Conservation (phyloP, 2,888 invertebrate species). For the Orthosia gothica region DNA sequence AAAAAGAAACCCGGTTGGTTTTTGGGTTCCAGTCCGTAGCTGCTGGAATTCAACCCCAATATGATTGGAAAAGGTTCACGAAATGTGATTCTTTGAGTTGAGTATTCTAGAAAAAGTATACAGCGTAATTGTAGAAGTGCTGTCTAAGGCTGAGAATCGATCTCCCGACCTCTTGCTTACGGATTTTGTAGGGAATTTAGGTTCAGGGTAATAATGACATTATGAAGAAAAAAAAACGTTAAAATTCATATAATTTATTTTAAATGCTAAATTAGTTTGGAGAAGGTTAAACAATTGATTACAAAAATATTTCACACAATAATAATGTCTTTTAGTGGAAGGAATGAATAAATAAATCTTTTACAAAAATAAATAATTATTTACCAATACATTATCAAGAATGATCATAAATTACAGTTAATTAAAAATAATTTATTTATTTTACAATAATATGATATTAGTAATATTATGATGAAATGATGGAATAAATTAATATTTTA, state of each 20-base stretch:
- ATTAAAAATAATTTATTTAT: slow-evolving; percentile 12
- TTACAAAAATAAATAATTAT: slow-evolving; percentile 64
- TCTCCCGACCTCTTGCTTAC: no score
- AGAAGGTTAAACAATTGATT: slow-evolving; percentile 66
- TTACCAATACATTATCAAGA: slow-evolving; percentile 18
- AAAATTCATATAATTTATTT: slow-evolving; percentile 54
- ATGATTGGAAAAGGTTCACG: no score
- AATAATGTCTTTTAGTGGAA: slow-evolving; percentile 86
- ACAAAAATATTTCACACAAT: slow-evolving; percentile 76
- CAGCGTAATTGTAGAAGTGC: no score
- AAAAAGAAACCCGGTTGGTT: no score
- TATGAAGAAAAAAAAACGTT: not conserved
- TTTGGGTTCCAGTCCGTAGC: no score
- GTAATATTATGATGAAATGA: not conserved
- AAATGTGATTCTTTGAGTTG: no score
- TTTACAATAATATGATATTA: slow-evolving; percentile 1
- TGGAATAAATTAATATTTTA: slow-evolving; percentile 6
- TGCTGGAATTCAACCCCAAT: no score
- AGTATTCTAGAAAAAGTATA: no score
- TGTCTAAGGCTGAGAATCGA: no score
- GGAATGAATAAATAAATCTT: slow-evolving; percentile 82
- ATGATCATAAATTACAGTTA: slow-evolving; percentile 20
- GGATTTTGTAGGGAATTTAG: no score
- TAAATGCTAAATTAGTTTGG: slow-evolving; percentile 65
- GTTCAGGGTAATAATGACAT: no score